phyloP scores from a whole-genome alignment of 2,888 invertebrate genomes.

The Papilio elwesi region DNA sequence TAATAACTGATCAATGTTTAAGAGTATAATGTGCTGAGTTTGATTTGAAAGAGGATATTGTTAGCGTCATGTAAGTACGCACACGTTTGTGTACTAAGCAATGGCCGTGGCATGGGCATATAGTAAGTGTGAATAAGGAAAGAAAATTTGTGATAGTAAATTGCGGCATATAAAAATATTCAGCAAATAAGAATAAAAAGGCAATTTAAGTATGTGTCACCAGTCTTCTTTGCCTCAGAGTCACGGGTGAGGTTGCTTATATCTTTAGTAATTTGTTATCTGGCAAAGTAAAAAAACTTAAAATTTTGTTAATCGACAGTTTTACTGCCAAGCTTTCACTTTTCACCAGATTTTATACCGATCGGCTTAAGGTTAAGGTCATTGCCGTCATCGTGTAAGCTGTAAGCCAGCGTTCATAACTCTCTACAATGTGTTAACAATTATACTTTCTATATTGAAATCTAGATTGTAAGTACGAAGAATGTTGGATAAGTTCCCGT shows the following conservation, averaged over 20 bases:
- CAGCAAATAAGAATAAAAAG: no score
- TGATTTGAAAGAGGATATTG: no score
- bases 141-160: no score
- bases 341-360: constrained; percentile 13
- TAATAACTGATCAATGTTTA: constrained; percentile 1
- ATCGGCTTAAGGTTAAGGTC: constrained; percentile 1
- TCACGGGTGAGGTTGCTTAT: background rate
- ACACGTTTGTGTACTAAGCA: no score
- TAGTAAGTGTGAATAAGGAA: no score
- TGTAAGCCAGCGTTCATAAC: constrained; percentile 7
- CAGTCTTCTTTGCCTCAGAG: background rate
- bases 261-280: background rate
- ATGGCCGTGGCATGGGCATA: no score
- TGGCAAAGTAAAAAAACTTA: background rate
- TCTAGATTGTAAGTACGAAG: background rate
- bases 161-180: no score
- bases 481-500: no score
- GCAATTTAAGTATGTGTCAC: no score
- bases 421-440: background rate
- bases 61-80: no score
- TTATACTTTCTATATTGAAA: background rate
- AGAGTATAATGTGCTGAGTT: no score
- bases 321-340: constrained; percentile 9
- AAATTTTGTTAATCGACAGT: background rate
- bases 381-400: background rate